Base-by-base conservation (phyloP, 2,888 invertebrate genomes). In the Phragmatobia fuliginosa region DNA sequence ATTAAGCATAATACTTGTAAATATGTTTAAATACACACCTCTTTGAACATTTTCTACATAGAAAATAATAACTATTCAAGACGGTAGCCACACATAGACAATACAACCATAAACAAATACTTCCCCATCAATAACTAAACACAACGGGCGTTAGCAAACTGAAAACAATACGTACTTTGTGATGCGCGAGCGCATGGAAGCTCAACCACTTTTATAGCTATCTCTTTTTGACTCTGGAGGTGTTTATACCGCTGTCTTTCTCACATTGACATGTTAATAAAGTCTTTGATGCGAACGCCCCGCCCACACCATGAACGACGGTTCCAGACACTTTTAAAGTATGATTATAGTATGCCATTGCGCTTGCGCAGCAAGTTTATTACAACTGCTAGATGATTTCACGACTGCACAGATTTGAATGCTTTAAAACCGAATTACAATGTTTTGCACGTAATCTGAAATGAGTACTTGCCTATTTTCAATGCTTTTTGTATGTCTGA, bases 221-320 rank as follows among this genome's bases (percentile, higher is more conserved):
- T 88, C 85, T 73, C 79, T 73, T 74, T 86, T 84, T 75, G 70
- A 80, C 82, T 64, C 67, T 7, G 0, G 62, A 76, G 74, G 79
- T 52, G 76, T 82, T 74, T 56, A 84, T 86, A 77, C 75, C 73
- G 76, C 79, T 80, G 74, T 87, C 90, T 84, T 85, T 77, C 66
- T 88, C 84, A 76, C 76, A 89, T 82, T 92, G 92, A 92, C 92
- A 91, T 88, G 91, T 90, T 91, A 89, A 90, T 91, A 90, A 85
- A 88, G 83, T 81, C 81, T 85, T 85, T 87, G 82, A 83, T 78
- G 83, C 58, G 71, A 72, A 74, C 72, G 85, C 88, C 78, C 83
- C 90, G 90, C 91, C 91, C 87, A 78, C 83, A 74, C 84, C 70
- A 75, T 76, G 76, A 67, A 77, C 73, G 78, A 76, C 72, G 79